Evolutionary conservation across 2,113 vertebrate species (phyloP), one percentile per base, ranked within the genome.

Genomic region (Plectropomus leopardus): DNA sequence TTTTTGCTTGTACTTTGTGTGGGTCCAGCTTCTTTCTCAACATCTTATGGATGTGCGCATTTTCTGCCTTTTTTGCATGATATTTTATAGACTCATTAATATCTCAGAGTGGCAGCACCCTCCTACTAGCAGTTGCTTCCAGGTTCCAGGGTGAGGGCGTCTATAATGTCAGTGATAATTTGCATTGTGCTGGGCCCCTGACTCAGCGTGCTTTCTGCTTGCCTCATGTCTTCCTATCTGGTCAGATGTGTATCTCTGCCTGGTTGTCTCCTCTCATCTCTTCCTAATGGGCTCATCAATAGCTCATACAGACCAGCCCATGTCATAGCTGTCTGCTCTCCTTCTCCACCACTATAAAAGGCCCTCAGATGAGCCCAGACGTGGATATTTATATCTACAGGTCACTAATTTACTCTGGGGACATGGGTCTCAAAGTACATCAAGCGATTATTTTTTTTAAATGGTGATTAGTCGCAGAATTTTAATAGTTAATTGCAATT

Each of bases 201-300:
- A 90, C 60, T 87, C 79, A 65, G 80, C 82, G n/a, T 55, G 67
- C 72, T 85, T 89, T 88, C 72, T 89, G 89, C 88, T 89, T 65
- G 59, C 83, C 67, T 89, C 78, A 55, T 55, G 73, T 83, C 79
- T 75, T 59, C 76, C 73, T 71, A 1, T 84, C 55, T 63, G 71
- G 60, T 91, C 78, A 63, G 65, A 86, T 78, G 48, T 85, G 71
- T 74, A 32, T 83, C 5, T 67, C 28, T 79, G 80, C 45, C 61
- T 23, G 42, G 9, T 59, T 73, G 40, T 78, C 63, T 78, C 48
- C 48, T 69, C 60, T 82, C 74, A 75, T 89, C 58, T 86, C 32
- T 47, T 55, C 58, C 7, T 68, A 78, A 83, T 78, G 58, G 24
- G 10, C 72, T 85, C 67, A 88, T 88, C 71, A 68, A 72, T 67